phyloP scores from a whole-genome alignment of 2,797 vertebrate genomes.

The Lophius americanus region DNA sequence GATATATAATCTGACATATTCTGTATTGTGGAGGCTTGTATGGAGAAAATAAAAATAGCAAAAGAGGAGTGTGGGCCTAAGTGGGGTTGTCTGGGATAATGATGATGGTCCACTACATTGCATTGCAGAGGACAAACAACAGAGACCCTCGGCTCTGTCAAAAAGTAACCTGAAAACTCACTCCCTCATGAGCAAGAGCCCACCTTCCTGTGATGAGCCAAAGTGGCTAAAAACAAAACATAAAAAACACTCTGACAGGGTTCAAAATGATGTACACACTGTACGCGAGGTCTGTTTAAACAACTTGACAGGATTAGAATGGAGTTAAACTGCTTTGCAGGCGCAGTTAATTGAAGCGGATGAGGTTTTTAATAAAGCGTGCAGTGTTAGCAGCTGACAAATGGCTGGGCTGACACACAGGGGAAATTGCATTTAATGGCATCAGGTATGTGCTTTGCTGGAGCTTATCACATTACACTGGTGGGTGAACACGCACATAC shows the following conservation, averaged over 20 bases:
- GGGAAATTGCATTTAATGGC: conserved; percentile 85
- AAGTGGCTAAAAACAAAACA: conserved; percentile 3
- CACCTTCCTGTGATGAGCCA: conserved; percentile 28
- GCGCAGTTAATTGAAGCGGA: conserved; percentile 85
- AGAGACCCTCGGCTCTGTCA: not conserved
- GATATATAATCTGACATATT: too few species aligned
- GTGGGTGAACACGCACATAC: conserved; percentile 66
- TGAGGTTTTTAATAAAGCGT: conserved; percentile 87
- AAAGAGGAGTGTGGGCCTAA: too few species aligned
- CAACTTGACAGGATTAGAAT: conserved; percentile 84
- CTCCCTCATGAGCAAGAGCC: conserved; percentile 27
- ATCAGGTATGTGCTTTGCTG: conserved; percentile 84
- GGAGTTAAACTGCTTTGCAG: conserved; percentile 84
- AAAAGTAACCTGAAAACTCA: conserved; percentile 17
- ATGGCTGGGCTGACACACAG: conserved; percentile 80
- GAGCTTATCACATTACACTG: conserved; percentile 81
- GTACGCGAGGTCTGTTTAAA: conserved; percentile 77
- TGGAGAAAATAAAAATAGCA: too few species aligned
- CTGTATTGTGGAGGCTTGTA: too few species aligned
- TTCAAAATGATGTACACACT: conserved; percentile 77
- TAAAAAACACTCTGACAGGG: conserved; percentile 45
- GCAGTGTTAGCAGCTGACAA: conserved; percentile 86
- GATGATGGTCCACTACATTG: not conserved
- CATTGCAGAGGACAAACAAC: not conserved
- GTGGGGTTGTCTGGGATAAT: too few species aligned